Base-by-base conservation (phyloP, 64 coral and sea anemone species). In the Dendronephthya gigantea region DNA sequence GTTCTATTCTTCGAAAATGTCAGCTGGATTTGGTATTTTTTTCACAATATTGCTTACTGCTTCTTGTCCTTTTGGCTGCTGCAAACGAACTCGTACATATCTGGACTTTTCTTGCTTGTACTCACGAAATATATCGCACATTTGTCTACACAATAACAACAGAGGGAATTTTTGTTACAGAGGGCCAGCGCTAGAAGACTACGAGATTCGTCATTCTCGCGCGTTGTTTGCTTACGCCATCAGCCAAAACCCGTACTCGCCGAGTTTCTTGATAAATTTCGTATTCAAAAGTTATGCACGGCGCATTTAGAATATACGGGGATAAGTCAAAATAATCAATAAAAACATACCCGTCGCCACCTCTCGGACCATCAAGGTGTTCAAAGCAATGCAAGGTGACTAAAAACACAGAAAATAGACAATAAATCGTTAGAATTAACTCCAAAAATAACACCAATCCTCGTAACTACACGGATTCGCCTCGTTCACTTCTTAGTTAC, bases 41-140 rank as follows among this genome's bases (percentile, higher is more conserved):
- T n/a, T n/a, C n/a, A 62, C 6, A 33, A 39, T 2, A 4, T 35
- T 29, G 37, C 72, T 79, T 79, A 79, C 72, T 79, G 72, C 17
- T 34, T 30, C 36, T 79, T 79, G 9, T 79, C 72, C 32, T 79
- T 79, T 12, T 79, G 30, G 37, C 36, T 79, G 36, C 72, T 39
- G 36, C 72, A 79, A 79, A 79, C 72, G 37, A 79, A 79, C 36
- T 79, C 72, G 32, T 79, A 79, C 72, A 79, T 79, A 15, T 79
- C 72, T 79, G 72, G 72, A 36, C 36, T 29, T 79, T 39, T 79
- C 36, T 39, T 34, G 72, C 72, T 79, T 1, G 72, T 79, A 79
- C 72, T 79, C 72, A 79, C 72, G 29, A 79, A 79, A 19, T 79
- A 79, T 36, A 79, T 79, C 12, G 72, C 72, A 35, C 36, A 36